Evolutionary conservation across 1,140 invertebrate genomes (phyloP).

Genomic region (Watersipora subatra): DNA sequence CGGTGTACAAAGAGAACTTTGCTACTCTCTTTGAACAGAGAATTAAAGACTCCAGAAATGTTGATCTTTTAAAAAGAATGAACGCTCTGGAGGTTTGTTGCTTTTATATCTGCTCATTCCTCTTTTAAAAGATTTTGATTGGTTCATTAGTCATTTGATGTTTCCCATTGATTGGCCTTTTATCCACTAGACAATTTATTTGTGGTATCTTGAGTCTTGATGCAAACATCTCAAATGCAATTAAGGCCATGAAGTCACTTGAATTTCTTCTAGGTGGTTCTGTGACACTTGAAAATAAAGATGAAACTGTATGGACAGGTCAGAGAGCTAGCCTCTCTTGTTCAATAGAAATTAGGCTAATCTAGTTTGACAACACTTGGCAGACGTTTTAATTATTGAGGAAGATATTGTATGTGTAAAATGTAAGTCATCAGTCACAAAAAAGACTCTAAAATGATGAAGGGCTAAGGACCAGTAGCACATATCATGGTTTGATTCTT

Average conservation of each 20-base stretch:
- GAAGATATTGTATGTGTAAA: too few species aligned
- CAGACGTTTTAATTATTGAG: too few species aligned
- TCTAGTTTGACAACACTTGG: neutral
- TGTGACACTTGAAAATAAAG: slow-evolving; percentile 15
- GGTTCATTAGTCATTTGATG: neutral
- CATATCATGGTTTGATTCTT: too few species aligned
- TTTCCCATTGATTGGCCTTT: neutral
- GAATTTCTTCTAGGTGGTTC: too few species aligned
- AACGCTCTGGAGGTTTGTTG: slow-evolving; percentile 50
- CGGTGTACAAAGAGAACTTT: slow-evolving; percentile 60
- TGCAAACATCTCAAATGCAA: neutral
- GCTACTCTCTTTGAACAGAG: slow-evolving; percentile 63
- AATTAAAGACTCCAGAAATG: slow-evolving; percentile 44
- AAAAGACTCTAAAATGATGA: too few species aligned
- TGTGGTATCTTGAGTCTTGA: neutral
- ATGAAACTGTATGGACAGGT: neutral
- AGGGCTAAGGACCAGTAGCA: too few species aligned
- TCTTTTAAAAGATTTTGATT: neutral
- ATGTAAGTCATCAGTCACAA: too few species aligned
- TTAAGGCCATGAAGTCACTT: neutral
- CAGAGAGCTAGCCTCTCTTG: too few species aligned
- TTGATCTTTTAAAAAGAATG: slow-evolving; percentile 57
- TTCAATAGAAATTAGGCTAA: neutral
- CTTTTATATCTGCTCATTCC: neutral
- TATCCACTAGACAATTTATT: neutral